A percentile compares a stretch with the other conserved stretches of the same genome.
Conservation (phyloP, 1,140 invertebrate species). For the Cotesia glomerata region DNA sequence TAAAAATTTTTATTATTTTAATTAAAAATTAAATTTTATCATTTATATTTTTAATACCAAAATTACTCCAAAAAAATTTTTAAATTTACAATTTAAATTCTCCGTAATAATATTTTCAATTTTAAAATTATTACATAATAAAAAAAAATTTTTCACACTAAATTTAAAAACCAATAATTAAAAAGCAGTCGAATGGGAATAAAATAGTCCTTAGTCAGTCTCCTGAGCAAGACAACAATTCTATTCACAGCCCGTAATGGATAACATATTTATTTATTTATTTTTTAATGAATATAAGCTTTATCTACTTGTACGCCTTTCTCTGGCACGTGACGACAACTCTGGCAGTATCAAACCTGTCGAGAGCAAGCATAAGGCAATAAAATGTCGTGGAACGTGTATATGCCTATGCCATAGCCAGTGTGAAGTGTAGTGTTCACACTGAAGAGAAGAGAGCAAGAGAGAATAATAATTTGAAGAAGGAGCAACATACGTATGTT, state of each 20-base stretch:
- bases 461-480: neutral
- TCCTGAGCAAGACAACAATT: too few relatives aligned
- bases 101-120: too few relatives aligned
- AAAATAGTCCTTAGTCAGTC: too few relatives aligned
- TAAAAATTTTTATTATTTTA: too few relatives aligned
- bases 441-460: neutral
- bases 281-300: neutral
- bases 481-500: conserved; percentile 20
- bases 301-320: neutral
- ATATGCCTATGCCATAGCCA: neutral
- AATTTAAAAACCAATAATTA: too few relatives aligned
- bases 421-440: neutral
- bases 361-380: conserved; percentile 1
- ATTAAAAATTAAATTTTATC: too few relatives aligned
- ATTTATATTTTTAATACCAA: too few relatives aligned
- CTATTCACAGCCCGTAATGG: neutral
- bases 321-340: conserved; percentile 16
- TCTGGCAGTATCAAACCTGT: conserved; percentile 1
- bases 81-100: too few relatives aligned
- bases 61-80: too few relatives aligned
- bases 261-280: neutral
- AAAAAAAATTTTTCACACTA: too few relatives aligned
- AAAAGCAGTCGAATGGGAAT: too few relatives aligned
- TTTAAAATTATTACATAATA: too few relatives aligned
- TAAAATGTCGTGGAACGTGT: conserved; percentile 19